These are phyloP conservation scores for Ceratosolen solmsi DNA, from an alignment of 1,140 invertebrate species.

Conservation along the genomic window DNA sequence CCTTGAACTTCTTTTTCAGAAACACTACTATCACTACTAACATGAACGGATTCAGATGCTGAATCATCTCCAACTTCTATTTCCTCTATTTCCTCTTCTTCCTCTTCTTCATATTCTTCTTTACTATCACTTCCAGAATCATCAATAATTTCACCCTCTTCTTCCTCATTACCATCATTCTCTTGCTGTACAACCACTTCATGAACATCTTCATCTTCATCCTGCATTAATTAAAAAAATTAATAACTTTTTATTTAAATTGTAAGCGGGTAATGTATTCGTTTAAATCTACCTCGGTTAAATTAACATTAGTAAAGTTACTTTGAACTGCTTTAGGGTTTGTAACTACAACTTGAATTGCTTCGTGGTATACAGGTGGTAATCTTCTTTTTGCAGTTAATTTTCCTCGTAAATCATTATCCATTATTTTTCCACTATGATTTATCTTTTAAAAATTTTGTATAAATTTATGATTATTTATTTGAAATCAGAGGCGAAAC, in stretches of 20 bases:
- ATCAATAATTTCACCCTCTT: slow-evolving; percentile 58
- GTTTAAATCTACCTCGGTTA: slow-evolving; percentile 54
- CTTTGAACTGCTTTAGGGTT: slow-evolving; percentile 58
- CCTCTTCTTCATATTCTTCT: slow-evolving; percentile 53
- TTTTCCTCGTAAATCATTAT: slow-evolving; percentile 65
- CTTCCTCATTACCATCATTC: slow-evolving; percentile 49
- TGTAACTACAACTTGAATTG: slow-evolving; percentile 68
- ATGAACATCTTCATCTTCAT: slow-evolving; percentile 8
- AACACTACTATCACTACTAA: slow-evolving; percentile 58
- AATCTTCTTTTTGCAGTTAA: slow-evolving; percentile 48
- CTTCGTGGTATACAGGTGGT: slow-evolving; percentile 16
- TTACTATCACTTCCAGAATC: slow-evolving; percentile 54
- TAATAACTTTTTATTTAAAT: not conserved
- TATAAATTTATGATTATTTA: slow-evolving; percentile 21
- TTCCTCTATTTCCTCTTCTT: slow-evolving; percentile 52
- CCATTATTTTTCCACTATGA: slow-evolving; percentile 45
- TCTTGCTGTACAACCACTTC: slow-evolving; percentile 44
- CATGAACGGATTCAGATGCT: slow-evolving; percentile 42
- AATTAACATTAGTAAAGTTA: slow-evolving; percentile 47
- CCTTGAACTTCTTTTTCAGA: slow-evolving; percentile 69
- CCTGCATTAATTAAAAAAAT: slow-evolving; percentile 11
- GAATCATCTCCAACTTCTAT: slow-evolving; percentile 51
- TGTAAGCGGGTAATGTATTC: not conserved
- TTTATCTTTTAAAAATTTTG: slow-evolving; percentile 39
- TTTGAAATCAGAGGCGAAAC: not conserved